These are phyloP conservation scores for Pantelozetes paolii DNA, from an alignment of 2,888 invertebrate genomes.

Conservation along the genomic window DNA sequence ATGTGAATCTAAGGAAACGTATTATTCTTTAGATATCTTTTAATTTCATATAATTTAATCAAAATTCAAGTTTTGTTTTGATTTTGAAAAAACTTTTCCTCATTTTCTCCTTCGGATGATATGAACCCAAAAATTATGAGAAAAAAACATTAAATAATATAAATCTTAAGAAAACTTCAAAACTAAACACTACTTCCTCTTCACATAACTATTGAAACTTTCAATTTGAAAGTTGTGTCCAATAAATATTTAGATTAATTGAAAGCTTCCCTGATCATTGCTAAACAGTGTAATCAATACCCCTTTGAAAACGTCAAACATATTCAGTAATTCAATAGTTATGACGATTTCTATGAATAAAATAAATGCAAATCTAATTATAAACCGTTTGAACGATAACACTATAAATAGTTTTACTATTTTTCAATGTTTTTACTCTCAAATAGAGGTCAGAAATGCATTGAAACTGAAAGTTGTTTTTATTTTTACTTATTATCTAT, in stretches of 20 bases:
- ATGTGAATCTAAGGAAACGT: too few relatives aligned
- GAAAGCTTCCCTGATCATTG: slow-evolving; percentile 8
- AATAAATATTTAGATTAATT: slow-evolving; percentile 4
- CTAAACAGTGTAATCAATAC: too few relatives aligned
- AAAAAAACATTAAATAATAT: neutral
- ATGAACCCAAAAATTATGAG: neutral
- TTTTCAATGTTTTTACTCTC: slow-evolving; percentile 8
- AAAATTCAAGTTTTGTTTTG: neutral
- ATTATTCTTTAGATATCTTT: too few relatives aligned
- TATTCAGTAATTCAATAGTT: too few relatives aligned
- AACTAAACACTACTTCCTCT: neutral
- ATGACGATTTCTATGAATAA: too few relatives aligned
- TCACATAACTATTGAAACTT: neutral
- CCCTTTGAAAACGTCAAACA: too few relatives aligned
- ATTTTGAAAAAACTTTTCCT: neutral
- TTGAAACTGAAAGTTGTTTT: neutral
- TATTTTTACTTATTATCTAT: neutral
- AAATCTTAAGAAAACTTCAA: neutral
- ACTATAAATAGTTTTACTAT: neutral
- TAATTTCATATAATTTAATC: neutral
- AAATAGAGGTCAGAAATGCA: slow-evolving; percentile 8
- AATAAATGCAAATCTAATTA: neutral
- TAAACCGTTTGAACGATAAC: too few relatives aligned
- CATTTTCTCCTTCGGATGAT: neutral
- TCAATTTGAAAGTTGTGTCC: too few relatives aligned